phyloP scores from a whole-genome alignment of 2,113 vertebrate species.

The Azemiops feae region DNA sequence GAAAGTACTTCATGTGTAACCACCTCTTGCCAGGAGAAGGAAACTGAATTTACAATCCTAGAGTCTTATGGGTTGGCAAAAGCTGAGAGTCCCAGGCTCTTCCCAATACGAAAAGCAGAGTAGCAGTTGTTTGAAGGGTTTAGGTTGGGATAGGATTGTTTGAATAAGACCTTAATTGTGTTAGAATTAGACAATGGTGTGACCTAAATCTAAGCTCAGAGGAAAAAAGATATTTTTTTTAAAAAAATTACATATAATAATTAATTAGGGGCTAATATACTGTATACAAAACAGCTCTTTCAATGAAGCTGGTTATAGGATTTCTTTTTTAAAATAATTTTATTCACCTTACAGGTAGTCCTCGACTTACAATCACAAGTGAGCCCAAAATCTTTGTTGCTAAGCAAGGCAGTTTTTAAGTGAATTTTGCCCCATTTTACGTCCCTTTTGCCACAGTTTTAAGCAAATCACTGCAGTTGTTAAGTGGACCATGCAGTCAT shows the following conservation, averaged over 20 bases:
- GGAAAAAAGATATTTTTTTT: not conserved
- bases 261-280: not conserved
- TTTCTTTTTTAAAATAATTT: not conserved
- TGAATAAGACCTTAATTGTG: not conserved
- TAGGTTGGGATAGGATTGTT: not conserved
- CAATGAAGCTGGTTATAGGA: not conserved
- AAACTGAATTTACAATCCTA: not conserved
- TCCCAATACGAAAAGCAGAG: not conserved
- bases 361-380: not conserved
- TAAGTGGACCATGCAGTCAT: not conserved
- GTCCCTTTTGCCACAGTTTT: not conserved
- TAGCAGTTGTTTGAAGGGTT: not conserved
- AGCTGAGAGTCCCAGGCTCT: not conserved
- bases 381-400: not conserved
- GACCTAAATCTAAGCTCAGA: not conserved
- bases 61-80: not conserved
- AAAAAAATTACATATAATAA: not conserved
- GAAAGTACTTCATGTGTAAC: not conserved
- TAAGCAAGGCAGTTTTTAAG: no score
- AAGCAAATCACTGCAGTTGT: not conserved
- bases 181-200: not conserved
- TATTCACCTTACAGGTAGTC: not conserved
- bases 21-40: not conserved
- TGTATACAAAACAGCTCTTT: not conserved
- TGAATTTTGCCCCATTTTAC: not conserved